Base-by-base conservation (phyloP, 2,888 invertebrate genomes). In the Temnothorax ravouxi region DNA sequence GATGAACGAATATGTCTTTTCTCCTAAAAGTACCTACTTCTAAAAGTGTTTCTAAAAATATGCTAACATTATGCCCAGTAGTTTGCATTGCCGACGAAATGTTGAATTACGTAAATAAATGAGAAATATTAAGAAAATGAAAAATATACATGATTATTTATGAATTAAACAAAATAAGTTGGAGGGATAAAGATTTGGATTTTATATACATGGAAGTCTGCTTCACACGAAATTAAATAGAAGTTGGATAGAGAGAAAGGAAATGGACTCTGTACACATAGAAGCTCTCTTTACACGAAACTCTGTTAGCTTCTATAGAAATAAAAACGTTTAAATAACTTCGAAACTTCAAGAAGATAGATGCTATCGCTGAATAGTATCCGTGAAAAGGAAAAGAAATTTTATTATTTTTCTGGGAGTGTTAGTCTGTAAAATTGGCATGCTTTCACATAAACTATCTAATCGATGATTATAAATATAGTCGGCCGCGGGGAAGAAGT, bases 381-480 rank as follows among this genome's bases (percentile, higher is more conserved):
- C 38, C 25, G 13, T 13, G 25, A 38, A 41, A 21, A 18, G 18
- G 25, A 15, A 62, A 21, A 13, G 50, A 50, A 64, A 38, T 77
- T 66, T 77, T 41, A 34, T 62, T 62, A 61, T 61, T 50, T 52
- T 13, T 25, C 38, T 5, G 21, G 25, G 47, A 64, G 64, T 52
- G 56, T 79, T 34, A 47, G 56, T 79, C 3, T 29, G 59, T 59
- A 25, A 79, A 47, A 79, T 69, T 79, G 67, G 41, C 54, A 34
- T 56, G 34, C 56, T 18, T 41, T 59, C 71, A 21, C 56, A 59
- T 47, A 79, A 69, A 71, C 71, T 71, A 79, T 79, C 47, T 71
- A 61, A 79, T 79, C 79, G 59, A 79, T 71, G 71, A 59, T 79
- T 38, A 38, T 38, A 71, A 61, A 72, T 56, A 79, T 69, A 71